Conservation (phyloP, 2,113 vertebrate genomes). For the Fulmarus glacialis region DNA sequence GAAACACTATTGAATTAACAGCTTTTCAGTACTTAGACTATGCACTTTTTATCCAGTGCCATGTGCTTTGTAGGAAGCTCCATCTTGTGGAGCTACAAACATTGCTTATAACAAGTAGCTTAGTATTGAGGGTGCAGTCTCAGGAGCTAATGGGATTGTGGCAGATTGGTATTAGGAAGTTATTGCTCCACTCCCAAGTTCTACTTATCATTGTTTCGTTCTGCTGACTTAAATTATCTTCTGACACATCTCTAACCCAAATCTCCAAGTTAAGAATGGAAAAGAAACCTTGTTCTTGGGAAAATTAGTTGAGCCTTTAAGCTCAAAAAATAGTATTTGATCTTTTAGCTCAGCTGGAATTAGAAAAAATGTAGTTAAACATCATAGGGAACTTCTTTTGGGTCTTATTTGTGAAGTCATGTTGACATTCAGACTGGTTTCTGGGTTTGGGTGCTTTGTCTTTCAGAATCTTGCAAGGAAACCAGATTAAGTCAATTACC, state of each 20-base stretch:
- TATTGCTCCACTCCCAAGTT: neutral
- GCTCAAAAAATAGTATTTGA: neutral
- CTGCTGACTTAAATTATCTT: neutral
- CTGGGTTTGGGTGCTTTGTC: slow-evolving; percentile 4
- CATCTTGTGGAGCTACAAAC: neutral
- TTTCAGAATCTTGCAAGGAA: slow-evolving; percentile 85
- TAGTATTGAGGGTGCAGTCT: neutral
- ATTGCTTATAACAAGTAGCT: neutral
- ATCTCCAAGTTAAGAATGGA: neutral
- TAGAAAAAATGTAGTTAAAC: neutral
- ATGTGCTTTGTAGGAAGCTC: neutral
- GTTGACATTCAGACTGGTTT: neutral
- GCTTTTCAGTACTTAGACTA: neutral
- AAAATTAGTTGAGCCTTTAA: neutral
- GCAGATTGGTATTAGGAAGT: neutral
- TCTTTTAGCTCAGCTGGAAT: neutral
- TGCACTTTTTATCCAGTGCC: neutral
- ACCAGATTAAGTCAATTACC: slow-evolving; percentile 83
- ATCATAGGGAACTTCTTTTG: neutral
- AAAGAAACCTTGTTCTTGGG: neutral
- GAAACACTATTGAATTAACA: neutral
- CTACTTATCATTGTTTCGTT: neutral
- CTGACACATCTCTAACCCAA: neutral
- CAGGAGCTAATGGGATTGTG: neutral
- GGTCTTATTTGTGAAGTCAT: neutral